A percentile compares a stretch with the other conserved stretches of the same genome.
Evolutionary conservation across 2,888 invertebrate genomes (phyloP).

Genomic region (Drosophila nigritarsus): DNA sequence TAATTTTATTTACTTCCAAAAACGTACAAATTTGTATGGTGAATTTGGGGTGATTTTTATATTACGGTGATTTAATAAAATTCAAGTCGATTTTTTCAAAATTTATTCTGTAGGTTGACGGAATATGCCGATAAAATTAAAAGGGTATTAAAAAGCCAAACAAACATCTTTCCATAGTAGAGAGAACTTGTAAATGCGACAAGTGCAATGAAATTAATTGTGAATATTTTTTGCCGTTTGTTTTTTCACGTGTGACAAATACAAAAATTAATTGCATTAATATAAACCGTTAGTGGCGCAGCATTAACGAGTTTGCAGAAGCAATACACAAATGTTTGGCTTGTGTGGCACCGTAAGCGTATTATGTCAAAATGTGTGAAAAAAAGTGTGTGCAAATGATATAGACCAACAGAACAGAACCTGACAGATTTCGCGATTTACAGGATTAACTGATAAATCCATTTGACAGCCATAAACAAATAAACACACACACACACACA

Average conservation of each 20-base stretch:
- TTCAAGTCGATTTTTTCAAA: not conserved
- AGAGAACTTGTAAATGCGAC: conserved; percentile 9
- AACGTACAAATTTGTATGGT: no score
- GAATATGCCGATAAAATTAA: not conserved
- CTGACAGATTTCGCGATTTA: conserved; percentile 52
- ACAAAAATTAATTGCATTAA: conserved; percentile 68
- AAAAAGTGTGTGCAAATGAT: conserved; percentile 20
- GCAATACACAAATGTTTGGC: conserved; percentile 61
- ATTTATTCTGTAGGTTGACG: not conserved
- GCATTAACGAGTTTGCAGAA: not conserved
- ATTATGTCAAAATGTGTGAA: conserved; percentile 24
- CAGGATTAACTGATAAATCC: conserved; percentile 59
- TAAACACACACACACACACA: not conserved
- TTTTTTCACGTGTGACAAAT: conserved; percentile 49
- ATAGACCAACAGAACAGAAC: not conserved
- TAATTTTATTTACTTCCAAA: no score
- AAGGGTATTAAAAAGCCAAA: not conserved
- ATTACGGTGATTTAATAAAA: not conserved
- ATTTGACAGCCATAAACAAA: conserved; percentile 42
- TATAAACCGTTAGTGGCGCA: conserved; percentile 41
- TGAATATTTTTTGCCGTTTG: conserved; percentile 33
- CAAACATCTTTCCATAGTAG: not conserved
- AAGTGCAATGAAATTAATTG: conserved; percentile 39
- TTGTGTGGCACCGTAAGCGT: conserved; percentile 54
- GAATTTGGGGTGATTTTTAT: no score